Percentiles rank a stretch among this genome's conserved stretches.
phyloP scores from a whole-genome alignment of 2,888 invertebrate genomes.

The Drosophila sordidapex region DNA sequence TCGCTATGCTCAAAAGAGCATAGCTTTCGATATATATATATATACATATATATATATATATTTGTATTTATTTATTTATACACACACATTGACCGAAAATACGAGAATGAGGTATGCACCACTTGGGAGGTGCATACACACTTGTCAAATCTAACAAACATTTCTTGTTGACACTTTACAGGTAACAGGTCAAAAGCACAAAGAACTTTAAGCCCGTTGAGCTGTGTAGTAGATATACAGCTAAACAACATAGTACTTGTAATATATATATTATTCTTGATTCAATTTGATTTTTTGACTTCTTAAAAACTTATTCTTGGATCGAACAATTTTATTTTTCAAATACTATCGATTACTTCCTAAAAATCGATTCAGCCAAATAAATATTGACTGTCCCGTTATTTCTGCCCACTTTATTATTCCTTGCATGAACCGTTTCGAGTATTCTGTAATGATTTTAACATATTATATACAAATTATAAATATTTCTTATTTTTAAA shows the following conservation, averaged over 20 bases:
- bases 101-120: background rate
- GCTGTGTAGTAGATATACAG: background rate
- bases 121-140: background rate
- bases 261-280: background rate
- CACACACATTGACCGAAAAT: background rate
- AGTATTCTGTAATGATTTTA: no score
- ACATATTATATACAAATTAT: no score
- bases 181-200: background rate
- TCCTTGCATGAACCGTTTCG: no score
- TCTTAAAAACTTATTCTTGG: background rate
- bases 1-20: slow-evolving; percentile 1
- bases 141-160: background rate
- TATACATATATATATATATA: background rate
- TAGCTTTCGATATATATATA: background rate
- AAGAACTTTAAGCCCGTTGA: background rate
- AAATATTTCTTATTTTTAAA: no score
- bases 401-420: no score
- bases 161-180: background rate
- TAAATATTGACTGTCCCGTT: no score
- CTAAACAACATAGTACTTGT: background rate
- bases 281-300: background rate
- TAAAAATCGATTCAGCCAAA: no score
- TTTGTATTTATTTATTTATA: background rate
- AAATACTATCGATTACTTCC: background rate
- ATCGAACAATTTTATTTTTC: background rate